Conservation (phyloP, 2,113 vertebrate genomes). For the Oxyruncus cristatus region DNA sequence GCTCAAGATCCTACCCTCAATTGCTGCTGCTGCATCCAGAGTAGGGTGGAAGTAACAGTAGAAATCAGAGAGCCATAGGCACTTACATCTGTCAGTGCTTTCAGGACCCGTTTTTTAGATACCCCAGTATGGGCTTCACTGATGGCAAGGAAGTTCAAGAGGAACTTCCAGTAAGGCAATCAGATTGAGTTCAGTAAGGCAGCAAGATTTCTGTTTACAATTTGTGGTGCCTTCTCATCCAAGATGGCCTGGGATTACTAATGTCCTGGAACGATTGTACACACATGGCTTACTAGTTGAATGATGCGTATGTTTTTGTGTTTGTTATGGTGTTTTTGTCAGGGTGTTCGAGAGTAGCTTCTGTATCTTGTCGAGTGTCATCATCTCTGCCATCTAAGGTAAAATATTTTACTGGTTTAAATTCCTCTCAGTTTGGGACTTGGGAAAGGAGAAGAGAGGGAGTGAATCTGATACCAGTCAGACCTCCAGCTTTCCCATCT, state of each 20-base stretch:
- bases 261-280: not conserved
- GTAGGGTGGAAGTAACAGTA: not conserved
- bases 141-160: not conserved
- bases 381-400: not conserved
- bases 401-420: not conserved
- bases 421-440: not conserved
- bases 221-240: not conserved
- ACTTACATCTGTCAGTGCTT: accelerated
- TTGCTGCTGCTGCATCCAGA: not conserved
- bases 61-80: not conserved
- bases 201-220: not conserved
- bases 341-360: not conserved
- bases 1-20: not conserved
- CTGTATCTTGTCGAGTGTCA: not conserved
- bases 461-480: not conserved
- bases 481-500: not conserved
- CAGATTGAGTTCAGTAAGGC: not conserved
- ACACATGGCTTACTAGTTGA: not conserved
- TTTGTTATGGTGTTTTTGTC: not conserved
- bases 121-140: not conserved
- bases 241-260: not conserved
- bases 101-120: not conserved
- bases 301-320: not conserved
- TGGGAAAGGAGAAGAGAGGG: not conserved
- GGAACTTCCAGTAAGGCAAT: not conserved